A percentile compares a stretch with the other conserved stretches of the same genome.
These are phyloP conservation scores for Ctenosaura bakeri DNA, from an alignment of 2,797 vertebrate species.

Conservation along the genomic window DNA sequence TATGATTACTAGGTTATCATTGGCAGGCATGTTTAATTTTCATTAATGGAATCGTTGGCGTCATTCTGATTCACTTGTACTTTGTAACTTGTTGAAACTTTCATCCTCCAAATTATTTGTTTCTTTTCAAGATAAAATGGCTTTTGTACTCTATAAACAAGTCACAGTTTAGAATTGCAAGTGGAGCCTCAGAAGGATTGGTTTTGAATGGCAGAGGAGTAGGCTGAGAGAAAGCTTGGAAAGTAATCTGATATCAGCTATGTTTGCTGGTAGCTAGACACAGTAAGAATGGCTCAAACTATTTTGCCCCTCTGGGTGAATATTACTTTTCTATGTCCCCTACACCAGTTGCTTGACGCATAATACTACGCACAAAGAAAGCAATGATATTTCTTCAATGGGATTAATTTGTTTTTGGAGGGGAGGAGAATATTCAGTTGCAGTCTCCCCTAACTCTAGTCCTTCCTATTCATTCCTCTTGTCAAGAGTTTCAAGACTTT, in stretches of 20 bases:
- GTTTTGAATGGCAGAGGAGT: background rate
- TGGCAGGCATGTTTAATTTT: slow-evolving; percentile 55
- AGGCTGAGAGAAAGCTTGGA: background rate
- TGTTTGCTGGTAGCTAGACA: background rate
- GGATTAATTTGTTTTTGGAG: background rate
- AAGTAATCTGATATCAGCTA: background rate
- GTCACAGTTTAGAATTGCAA: slow-evolving; percentile 38
- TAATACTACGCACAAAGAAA: background rate
- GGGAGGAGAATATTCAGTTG: background rate
- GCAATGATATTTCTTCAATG: background rate
- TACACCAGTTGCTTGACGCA: background rate
- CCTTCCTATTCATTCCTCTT: background rate
- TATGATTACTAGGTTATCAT: slow-evolving; percentile 54
- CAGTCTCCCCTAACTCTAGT: background rate
- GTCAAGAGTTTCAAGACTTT: background rate
- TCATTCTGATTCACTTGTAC: slow-evolving; percentile 41
- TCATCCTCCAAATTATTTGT: slow-evolving; percentile 47
- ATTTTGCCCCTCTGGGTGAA: background rate
- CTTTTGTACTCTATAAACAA: slow-evolving; percentile 11
- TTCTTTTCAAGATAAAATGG: slow-evolving; percentile 5
- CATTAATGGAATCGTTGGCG: slow-evolving; percentile 57
- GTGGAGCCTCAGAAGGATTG: background rate
- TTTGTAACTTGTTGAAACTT: slow-evolving; percentile 58
- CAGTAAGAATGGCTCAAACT: background rate
- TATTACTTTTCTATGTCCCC: background rate